These are phyloP conservation scores for Sinocyclocheilus rhinocerous DNA, from an alignment of 2,113 vertebrate genomes.

Conservation along the genomic window DNA sequence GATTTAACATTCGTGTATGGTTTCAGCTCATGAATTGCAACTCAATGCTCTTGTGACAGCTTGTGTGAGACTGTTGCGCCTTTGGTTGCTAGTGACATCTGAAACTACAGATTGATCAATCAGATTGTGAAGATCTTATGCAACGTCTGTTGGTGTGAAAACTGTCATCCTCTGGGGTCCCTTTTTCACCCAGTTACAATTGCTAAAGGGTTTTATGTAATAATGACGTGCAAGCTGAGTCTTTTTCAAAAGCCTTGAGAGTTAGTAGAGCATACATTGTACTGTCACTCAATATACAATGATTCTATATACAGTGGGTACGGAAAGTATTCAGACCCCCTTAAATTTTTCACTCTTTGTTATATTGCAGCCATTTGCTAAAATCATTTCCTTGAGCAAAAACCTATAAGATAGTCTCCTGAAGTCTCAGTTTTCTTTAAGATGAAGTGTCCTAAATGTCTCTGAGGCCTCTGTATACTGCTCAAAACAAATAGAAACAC, in stretches of 20 bases:
- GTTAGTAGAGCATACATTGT: not conserved
- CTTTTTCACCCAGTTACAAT: not conserved
- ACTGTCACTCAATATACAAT: not conserved
- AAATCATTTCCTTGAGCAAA: not conserved
- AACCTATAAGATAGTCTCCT: not conserved
- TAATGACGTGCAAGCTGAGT: not conserved
- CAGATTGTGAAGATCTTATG: slow-evolving; percentile 15
- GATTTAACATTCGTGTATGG: not conserved
- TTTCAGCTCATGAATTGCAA: not conserved
- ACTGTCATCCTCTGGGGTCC: not conserved
- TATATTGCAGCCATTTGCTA: too few relatives aligned
- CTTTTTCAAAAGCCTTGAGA: slow-evolving; percentile 8
- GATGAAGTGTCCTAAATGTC: not conserved
- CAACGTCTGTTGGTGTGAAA: slow-evolving; percentile 22
- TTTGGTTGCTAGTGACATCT: slow-evolving; percentile 2
- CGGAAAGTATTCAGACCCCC: too few relatives aligned
- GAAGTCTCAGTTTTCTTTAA: not conserved
- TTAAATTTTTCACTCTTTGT: too few relatives aligned
- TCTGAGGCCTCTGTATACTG: not conserved
- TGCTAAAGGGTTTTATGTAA: slow-evolving; percentile 15
- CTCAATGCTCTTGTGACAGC: not conserved
- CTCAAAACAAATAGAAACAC: not conserved
- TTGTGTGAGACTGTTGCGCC: not conserved
- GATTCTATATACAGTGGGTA: too few relatives aligned
- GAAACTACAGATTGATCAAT: slow-evolving; percentile 13